Evolutionary conservation across 2,888 invertebrate genomes (phyloP).

Genomic region (Netelia fuscicornis): DNA sequence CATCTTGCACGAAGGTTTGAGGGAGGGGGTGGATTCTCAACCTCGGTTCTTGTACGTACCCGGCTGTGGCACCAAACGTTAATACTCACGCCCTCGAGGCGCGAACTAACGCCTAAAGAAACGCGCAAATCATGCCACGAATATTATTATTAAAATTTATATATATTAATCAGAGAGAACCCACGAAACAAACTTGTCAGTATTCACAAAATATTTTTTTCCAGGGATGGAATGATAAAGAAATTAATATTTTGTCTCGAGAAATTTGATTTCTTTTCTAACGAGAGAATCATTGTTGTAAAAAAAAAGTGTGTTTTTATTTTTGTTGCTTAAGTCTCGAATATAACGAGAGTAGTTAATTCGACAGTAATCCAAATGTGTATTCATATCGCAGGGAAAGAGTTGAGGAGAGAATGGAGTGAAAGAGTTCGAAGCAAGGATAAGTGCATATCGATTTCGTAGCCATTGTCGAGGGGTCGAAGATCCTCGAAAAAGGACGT

Average conservation of each 20-base stretch:
- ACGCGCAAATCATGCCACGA: constrained; percentile 14
- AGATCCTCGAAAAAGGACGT: constrained; percentile 75
- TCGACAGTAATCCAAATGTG: constrained; percentile 28
- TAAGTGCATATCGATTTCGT: constrained; percentile 81
- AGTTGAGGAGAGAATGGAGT: constrained; percentile 7
- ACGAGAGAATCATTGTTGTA: too few relatives aligned
- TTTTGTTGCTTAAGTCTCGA: neutral
- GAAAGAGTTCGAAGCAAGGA: constrained; percentile 60
- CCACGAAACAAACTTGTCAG: neutral
- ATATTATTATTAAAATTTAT: constrained; percentile 18
- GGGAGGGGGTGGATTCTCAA: constrained; percentile 33
- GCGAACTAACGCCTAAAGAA: constrained; percentile 8
- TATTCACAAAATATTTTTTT: neutral
- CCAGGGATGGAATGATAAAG: neutral
- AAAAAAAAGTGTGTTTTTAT: too few relatives aligned
- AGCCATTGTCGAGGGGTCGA: constrained; percentile 74
- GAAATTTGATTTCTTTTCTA: too few relatives aligned
- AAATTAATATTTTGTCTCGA: too few relatives aligned
- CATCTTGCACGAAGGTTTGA: constrained; percentile 13
- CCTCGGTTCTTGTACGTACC: constrained; percentile 52
- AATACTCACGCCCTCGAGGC: constrained; percentile 73
- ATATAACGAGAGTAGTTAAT: constrained; percentile 51
- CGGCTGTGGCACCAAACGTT: constrained; percentile 77
- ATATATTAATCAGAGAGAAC: neutral
- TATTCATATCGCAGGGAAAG: constrained; percentile 36